A percentile compares a stretch with the other conserved stretches of the same genome.
Evolutionary conservation across 2,888 invertebrate genomes (phyloP).

Genomic region (Ischnura elegans): DNA sequence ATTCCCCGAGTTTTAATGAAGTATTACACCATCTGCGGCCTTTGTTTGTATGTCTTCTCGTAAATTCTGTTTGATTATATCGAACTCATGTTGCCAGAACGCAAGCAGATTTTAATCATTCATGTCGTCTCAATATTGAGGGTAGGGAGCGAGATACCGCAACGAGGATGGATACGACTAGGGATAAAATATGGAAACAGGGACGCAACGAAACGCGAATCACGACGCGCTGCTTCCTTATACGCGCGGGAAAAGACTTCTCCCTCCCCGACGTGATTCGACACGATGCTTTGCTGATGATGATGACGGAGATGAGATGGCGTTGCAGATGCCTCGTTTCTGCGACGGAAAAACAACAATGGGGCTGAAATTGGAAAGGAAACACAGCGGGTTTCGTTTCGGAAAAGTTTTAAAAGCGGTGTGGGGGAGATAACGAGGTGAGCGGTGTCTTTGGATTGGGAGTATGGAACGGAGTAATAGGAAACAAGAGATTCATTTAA

Average conservation of each 20-base stretch:
- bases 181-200: constrained; percentile 46
- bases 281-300: background rate
- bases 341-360: constrained; percentile 18
- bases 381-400: background rate
- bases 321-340: background rate
- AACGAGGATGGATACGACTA: background rate
- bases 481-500: too few species aligned
- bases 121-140: too few species aligned
- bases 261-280: constrained; percentile 7
- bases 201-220: constrained; percentile 8
- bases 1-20: too few species aligned
- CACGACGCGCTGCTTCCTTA: background rate
- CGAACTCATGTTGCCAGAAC: too few species aligned
- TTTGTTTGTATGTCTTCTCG: too few species aligned
- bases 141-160: background rate
- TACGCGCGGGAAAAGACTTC: background rate
- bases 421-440: constrained; percentile 7
- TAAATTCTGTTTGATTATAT: too few species aligned
- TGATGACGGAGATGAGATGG: background rate
- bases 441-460: too few species aligned
- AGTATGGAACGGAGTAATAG: too few species aligned
- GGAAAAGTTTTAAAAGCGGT: background rate
- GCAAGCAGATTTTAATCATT: too few species aligned
- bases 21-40: too few species aligned
- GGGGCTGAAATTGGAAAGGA: constrained; percentile 50